Conservation (phyloP, 1,140 invertebrate species). For the Anadara kagoshimensis region DNA sequence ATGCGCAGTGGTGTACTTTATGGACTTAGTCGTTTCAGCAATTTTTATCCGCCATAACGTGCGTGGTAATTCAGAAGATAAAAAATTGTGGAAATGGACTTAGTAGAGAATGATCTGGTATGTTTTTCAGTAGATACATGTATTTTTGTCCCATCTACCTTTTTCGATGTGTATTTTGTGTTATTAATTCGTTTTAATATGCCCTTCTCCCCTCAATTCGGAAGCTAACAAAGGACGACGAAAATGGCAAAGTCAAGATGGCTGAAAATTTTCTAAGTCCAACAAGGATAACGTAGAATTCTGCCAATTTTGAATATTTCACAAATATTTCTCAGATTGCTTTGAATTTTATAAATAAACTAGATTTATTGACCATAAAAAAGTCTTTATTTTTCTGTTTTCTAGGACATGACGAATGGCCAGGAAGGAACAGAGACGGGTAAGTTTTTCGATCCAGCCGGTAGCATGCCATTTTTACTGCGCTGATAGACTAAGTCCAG, state of each 20-base stretch:
- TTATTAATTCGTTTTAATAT: neutral
- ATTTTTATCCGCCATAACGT: constrained; percentile 20
- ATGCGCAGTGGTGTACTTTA: constrained; percentile 14
- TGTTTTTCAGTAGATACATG: constrained; percentile 23
- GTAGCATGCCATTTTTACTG: constrained; percentile 16
- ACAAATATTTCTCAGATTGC: too few relatives aligned
- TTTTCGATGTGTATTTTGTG: constrained; percentile 1
- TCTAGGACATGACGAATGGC: constrained; percentile 28
- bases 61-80: constrained; percentile 8
- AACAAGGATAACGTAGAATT: constrained; percentile 14
- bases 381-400: constrained; percentile 24
- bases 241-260: constrained; percentile 57
- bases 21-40: constrained; percentile 40
- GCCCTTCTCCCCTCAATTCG: constrained; percentile 21
- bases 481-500: constrained; percentile 15
- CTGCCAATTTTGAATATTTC: constrained; percentile 10
- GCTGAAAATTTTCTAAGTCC: constrained; percentile 55
- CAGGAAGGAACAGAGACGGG: constrained; percentile 27
- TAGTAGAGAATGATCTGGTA: constrained; percentile 13
- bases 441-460: constrained; percentile 24
- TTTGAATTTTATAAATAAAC: neutral
- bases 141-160: constrained; percentile 6
- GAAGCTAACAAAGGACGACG: constrained; percentile 31
- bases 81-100: constrained; percentile 19
- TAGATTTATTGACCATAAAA: neutral